phyloP scores from a whole-genome alignment of 2,888 invertebrate genomes.

The Drosophila prolongata region DNA sequence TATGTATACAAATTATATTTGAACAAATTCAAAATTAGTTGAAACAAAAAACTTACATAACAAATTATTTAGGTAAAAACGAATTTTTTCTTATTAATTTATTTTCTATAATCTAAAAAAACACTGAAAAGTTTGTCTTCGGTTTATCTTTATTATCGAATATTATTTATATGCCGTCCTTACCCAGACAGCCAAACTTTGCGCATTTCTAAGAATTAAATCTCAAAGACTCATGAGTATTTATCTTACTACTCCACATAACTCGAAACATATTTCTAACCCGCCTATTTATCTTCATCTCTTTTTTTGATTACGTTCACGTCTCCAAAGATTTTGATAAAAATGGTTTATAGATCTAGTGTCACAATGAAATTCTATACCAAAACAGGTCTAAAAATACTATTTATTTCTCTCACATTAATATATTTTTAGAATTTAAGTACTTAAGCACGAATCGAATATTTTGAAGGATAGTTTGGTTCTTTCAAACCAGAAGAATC shows the following conservation, averaged over 20 bases:
- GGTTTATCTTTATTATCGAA: not conserved
- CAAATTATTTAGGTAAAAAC: slow-evolving; percentile 6
- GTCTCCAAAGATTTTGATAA: slow-evolving; percentile 18
- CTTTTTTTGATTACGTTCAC: slow-evolving; percentile 13
- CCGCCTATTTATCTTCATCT: slow-evolving; percentile 32
- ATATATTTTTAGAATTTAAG: slow-evolving; percentile 30
- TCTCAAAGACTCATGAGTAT: slow-evolving; percentile 32
- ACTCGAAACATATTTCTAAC: slow-evolving; percentile 15
- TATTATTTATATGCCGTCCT: slow-evolving; percentile 11
- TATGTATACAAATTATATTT: slow-evolving; percentile 8
- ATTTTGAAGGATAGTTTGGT: slow-evolving; percentile 6
- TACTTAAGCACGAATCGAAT: slow-evolving; percentile 40
- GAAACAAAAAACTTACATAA: not conserved
- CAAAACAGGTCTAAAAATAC: slow-evolving; percentile 27
- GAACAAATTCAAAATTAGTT: slow-evolving; percentile 17
- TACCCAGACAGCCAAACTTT: slow-evolving; percentile 43
- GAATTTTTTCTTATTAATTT: slow-evolving; percentile 1
- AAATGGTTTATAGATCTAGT: slow-evolving; percentile 6
- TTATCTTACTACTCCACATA: slow-evolving; percentile 7
- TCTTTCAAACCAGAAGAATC: slow-evolving; percentile 10
- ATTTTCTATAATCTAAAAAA: slow-evolving; percentile 11
- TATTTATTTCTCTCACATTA: slow-evolving; percentile 27
- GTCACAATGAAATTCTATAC: slow-evolving; percentile 23
- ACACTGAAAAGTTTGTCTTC: slow-evolving; percentile 33
- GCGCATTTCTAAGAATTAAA: slow-evolving; percentile 29